Evolutionary conservation across 2,888 invertebrate species (phyloP).

Genomic region (Latrodectus elegans): DNA sequence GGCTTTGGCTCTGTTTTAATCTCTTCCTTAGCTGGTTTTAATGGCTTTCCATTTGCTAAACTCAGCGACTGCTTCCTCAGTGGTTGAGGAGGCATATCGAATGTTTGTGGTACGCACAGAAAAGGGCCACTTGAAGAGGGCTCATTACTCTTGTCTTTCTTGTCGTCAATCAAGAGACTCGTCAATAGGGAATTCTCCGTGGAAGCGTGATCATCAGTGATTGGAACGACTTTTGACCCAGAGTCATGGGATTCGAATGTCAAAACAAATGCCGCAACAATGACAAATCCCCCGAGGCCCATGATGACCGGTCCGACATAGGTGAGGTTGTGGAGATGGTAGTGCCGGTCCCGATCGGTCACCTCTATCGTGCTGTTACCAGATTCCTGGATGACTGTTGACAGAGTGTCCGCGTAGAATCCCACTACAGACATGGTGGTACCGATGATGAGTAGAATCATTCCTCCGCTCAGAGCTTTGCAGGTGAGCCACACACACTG

Average conservation of each 20-base stretch:
- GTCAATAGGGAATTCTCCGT: constrained; percentile 57
- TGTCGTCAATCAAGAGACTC: constrained; percentile 48
- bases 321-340: constrained; percentile 88
- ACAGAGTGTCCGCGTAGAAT: constrained; percentile 73
- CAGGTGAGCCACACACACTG: constrained; percentile 95
- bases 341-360: constrained; percentile 72
- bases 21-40: background rate
- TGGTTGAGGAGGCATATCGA: constrained; percentile 34
- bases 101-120: constrained; percentile 58
- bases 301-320: constrained; percentile 98
- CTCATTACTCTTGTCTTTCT: constrained; percentile 55
- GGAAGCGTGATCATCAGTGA: constrained; percentile 60
- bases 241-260: constrained; percentile 98
- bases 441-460: constrained; percentile 89
- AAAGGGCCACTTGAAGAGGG: constrained; percentile 53
- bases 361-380: constrained; percentile 72
- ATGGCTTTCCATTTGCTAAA: constrained; percentile 22
- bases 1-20: constrained; percentile 19
- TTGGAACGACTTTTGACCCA: constrained; percentile 90
- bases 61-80: constrained; percentile 51
- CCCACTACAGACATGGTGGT: constrained; percentile 95
- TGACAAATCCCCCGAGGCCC: constrained; percentile 97
- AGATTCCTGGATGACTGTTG: constrained; percentile 69
- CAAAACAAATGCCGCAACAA: constrained; percentile 98
- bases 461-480: constrained; percentile 89